Percentiles rank a stretch among this genome's conserved stretches.
These are phyloP conservation scores for Cylindroiulus punctatus DNA, from an alignment of 2,888 invertebrate genomes.

Conservation along the genomic window DNA sequence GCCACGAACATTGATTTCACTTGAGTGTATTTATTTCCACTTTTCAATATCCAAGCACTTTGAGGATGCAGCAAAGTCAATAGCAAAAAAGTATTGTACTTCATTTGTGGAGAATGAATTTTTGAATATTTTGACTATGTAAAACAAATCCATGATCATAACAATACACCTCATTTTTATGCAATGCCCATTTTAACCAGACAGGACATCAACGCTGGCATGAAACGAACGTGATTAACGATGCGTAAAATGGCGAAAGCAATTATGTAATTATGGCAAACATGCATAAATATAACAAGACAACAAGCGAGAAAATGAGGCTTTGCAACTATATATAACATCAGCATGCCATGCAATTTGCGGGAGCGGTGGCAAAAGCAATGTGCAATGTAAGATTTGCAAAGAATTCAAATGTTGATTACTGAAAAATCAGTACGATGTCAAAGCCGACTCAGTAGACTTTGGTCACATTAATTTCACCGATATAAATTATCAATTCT, in stretches of 20 bases:
- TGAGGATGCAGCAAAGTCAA: neutral
- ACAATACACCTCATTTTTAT: neutral
- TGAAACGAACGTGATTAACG: neutral
- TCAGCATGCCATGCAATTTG: constrained; percentile 3
- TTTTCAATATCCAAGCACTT: neutral
- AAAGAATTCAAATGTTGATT: neutral
- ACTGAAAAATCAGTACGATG: neutral
- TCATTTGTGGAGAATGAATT: neutral
- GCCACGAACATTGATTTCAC: neutral
- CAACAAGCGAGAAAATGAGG: neutral
- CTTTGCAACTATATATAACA: neutral
- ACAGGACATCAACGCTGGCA: neutral
- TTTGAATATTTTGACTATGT: neutral
- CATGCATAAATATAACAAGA: neutral
- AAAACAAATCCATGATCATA: neutral
- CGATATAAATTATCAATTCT: neutral
- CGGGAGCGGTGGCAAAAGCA: neutral
- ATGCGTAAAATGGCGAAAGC: neutral
- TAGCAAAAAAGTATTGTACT: neutral
- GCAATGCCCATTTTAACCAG: neutral
- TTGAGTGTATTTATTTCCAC: neutral
- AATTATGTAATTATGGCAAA: neutral
- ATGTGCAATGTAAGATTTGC: neutral
- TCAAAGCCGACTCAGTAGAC: neutral
- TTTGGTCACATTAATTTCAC: neutral